A percentile compares a stretch with the other conserved stretches of the same genome.
phyloP scores from a whole-genome alignment of 2,113 vertebrate genomes.

The Ramphastos sulfuratus region DNA sequence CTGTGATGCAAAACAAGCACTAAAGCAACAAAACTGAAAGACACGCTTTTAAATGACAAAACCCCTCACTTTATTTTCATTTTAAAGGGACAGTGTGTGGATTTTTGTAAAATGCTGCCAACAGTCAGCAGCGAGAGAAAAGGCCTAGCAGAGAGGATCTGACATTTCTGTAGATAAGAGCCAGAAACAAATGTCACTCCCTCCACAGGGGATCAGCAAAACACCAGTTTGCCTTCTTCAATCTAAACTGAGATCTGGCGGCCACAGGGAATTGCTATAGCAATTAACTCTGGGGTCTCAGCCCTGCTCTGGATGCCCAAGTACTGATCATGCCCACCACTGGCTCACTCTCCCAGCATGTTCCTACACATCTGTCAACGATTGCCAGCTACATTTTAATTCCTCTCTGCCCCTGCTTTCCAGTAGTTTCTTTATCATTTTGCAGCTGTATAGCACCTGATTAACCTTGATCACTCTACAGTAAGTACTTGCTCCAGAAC shows the following conservation, averaged over 20 bases:
- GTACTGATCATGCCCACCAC: not conserved
- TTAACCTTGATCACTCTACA: not conserved
- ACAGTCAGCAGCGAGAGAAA: not conserved
- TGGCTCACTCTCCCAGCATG: rapidly evolving
- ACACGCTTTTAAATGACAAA: not conserved
- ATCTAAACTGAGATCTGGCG: rapidly evolving
- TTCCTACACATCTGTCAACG: not conserved
- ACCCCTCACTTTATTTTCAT: rapidly evolving
- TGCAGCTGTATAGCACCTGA: not conserved
- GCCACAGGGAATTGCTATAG: not conserved
- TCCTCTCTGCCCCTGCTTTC: not conserved
- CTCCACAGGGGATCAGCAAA: not conserved
- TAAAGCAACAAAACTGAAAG: not conserved
- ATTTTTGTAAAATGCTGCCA: not conserved
- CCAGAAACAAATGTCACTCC: not conserved
- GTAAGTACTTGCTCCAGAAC: not conserved
- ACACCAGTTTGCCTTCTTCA: not conserved
- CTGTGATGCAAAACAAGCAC: not conserved
- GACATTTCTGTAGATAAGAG: not conserved
- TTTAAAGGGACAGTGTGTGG: not conserved
- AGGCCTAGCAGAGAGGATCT: not conserved
- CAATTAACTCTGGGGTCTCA: not conserved
- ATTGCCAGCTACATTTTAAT: not conserved
- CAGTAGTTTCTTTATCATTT: not conserved
- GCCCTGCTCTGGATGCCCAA: not conserved